Evolutionary conservation across 2,113 vertebrate genomes (phyloP).

Genomic region (Eonycteris spelaea): DNA sequence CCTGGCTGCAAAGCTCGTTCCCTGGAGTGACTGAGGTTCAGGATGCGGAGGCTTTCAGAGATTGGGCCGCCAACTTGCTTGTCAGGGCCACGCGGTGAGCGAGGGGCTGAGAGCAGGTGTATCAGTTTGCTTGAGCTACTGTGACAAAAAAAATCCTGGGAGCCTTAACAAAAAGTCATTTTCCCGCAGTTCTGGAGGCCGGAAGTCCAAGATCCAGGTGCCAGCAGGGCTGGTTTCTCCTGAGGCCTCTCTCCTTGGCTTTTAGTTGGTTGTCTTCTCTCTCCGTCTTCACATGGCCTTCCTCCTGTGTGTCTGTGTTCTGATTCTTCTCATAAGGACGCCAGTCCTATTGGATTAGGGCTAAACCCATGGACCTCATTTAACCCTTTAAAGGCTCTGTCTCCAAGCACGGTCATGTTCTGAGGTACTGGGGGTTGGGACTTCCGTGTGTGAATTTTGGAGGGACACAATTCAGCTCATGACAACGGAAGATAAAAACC

Average conservation of each 20-base stretch:
- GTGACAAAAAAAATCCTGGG: neutral
- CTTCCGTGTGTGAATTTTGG: neutral
- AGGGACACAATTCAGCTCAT: neutral
- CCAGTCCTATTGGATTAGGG: neutral
- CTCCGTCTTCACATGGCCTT: neutral
- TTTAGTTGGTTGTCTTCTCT: neutral
- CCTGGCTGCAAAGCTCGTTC: neutral
- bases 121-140: neutral
- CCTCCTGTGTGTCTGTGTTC: neutral
- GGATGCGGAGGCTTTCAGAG: neutral
- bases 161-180: neutral
- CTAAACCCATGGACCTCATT: neutral
- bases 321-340: neutral
- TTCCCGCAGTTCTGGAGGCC: neutral
- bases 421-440: neutral
- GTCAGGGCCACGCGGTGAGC: neutral
- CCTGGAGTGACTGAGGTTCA: neutral
- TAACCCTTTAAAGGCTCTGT: neutral
- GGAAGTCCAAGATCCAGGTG: neutral
- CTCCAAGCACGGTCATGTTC: neutral
- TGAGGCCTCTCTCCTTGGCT: neutral
- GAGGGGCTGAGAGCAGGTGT: neutral
- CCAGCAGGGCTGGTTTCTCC: neutral
- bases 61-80: neutral
- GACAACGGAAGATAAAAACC: neutral